Base-by-base conservation (phyloP, 2,113 vertebrate genomes). In the Dicerorhinus sumatrensis region DNA sequence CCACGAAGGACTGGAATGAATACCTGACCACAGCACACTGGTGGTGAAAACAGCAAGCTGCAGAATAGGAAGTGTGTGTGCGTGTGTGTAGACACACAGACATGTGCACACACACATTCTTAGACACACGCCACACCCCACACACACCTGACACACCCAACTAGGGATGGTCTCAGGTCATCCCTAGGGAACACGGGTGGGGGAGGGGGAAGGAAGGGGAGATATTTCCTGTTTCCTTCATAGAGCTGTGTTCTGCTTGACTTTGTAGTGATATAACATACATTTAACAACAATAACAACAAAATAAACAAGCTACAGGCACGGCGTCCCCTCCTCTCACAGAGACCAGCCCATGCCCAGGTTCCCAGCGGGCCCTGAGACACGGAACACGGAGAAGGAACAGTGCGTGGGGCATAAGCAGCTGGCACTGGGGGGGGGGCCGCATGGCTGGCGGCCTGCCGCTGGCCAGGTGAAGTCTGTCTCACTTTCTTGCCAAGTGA, bases 371-470 rank as follows among this genome's bases (percentile, higher is more conserved):
- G 48, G 14, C 36, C 63, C 72, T 21, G 39, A 42, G 36, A 14
- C 14, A 48, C 31, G 23, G 58, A 33, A 31, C 7, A 2, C 0
- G 7, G 5, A 29, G 33, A 5, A n/a, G 36, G 39, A 46, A 46
- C 58, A 42, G 25, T 8, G 23, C 23, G 3, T 7, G 11, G 21
- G 51, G 48, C 18, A 11, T 1, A 0, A 18, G n/a, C 42, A 46
- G 51, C 17, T 8, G 27, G 72, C 23, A 4, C 42, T 27, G 2
- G 51, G 18, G 12, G 51, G 25, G 6, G 17, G 16, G 6, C 1
- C 6, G 36, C 0, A 0, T 1, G 18, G 5, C 18, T 31, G 21
- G 25, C 0, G 0, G 62, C 70, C 21, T 2, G 0, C 16, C 17
- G 31, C 42, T 36, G 13, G 51, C 29, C 65, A 25, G 31, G 5